Percentiles rank a stretch among this genome's conserved stretches.
phyloP scores from a whole-genome alignment of 2,113 vertebrate genomes.

The Strix uralensis region DNA sequence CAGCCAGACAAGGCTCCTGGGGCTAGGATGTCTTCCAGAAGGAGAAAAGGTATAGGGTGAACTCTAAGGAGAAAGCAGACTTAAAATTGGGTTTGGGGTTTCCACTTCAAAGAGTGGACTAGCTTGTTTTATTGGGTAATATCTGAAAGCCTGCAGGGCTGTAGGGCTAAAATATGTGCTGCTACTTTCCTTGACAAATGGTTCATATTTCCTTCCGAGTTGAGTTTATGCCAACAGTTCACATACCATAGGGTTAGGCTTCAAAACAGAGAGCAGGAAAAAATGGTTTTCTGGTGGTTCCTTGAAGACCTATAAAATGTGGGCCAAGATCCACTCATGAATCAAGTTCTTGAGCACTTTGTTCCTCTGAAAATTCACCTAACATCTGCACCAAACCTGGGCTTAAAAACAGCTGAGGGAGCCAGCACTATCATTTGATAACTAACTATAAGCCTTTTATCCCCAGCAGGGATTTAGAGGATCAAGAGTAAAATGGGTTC shows the following conservation, averaged over 20 bases:
- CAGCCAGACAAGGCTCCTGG: background rate
- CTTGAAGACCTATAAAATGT: conserved; percentile 32
- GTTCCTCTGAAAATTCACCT: conserved; percentile 22
- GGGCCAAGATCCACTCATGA: background rate
- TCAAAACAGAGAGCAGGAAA: background rate
- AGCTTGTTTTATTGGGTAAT: conserved; percentile 21
- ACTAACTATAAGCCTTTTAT: background rate
- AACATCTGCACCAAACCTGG: background rate
- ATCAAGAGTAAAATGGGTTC: conserved; percentile 6
- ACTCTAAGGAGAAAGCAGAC: background rate
- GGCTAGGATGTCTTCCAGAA: background rate
- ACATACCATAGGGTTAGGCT: background rate
- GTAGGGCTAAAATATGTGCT: background rate
- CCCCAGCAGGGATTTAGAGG: background rate
- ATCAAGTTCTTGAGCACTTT: conserved; percentile 2
- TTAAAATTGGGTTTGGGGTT: background rate
- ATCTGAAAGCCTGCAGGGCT: background rate
- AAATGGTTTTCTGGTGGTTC: background rate
- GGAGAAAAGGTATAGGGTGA: background rate
- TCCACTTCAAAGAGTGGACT: background rate
- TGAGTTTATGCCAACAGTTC: conserved; percentile 15
- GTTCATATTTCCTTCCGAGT: background rate
- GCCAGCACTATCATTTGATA: background rate
- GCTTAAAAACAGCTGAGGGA: background rate
- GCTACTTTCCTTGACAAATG: conserved; percentile 27